Conservation (phyloP, 2,113 vertebrate species). For the Ceyx cyanopectus region DNA sequence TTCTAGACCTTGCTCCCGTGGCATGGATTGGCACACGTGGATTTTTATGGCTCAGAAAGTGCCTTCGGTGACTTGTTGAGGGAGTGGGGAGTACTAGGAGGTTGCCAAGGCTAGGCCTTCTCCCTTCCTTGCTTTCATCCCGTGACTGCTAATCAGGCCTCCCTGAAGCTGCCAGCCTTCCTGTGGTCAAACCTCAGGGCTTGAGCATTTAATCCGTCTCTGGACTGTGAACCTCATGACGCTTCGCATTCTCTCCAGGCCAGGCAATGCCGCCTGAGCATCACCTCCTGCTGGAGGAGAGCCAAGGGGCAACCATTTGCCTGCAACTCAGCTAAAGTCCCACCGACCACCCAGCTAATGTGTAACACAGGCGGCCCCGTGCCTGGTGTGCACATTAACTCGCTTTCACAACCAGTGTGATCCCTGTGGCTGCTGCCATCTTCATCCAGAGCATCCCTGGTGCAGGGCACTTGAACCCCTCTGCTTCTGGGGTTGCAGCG, state of each 20-base stretch:
- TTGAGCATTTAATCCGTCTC: neutral
- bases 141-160: neutral
- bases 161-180: neutral
- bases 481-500: fast-evolving
- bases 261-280: fast-evolving
- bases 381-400: neutral
- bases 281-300: fast-evolving
- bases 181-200: neutral
- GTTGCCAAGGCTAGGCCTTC: neutral
- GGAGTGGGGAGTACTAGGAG: neutral
- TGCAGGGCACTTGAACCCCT: fast-evolving
- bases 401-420: fast-evolving
- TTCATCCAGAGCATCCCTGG: fast-evolving
- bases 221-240: fast-evolving
- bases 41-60: neutral
- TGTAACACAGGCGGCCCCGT: fast-evolving
- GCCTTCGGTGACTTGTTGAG: fast-evolving
- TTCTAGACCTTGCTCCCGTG: neutral
- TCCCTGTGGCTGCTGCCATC: fast-evolving
- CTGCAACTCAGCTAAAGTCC: neutral
- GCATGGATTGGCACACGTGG: neutral
- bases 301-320: neutral
- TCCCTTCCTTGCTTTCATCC: neutral
- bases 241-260: neutral
- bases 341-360: neutral